Percentiles rank a stretch among this genome's conserved stretches.
Conservation (phyloP, 2,888 invertebrate species). For the Trichopoda pennipes region DNA sequence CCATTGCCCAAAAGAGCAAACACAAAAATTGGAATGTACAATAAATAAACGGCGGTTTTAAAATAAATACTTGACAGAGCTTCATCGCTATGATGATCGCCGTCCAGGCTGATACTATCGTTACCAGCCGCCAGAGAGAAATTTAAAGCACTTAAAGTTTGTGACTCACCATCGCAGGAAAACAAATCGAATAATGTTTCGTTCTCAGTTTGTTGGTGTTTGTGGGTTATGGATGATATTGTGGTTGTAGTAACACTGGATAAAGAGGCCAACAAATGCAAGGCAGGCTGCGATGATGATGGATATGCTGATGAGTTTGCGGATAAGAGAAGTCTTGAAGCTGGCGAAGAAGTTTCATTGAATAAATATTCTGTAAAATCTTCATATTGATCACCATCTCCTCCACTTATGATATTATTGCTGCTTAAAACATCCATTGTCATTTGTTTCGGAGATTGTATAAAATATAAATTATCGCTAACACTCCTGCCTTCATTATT, state of each 20-base stretch:
- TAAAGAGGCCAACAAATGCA: constrained; percentile 54
- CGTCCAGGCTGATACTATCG: constrained; percentile 28
- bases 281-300: constrained; percentile 20
- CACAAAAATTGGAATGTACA: constrained; percentile 88
- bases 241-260: constrained; percentile 63
- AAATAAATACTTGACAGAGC: constrained; percentile 83
- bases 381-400: constrained; percentile 41
- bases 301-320: not conserved
- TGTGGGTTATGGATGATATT: constrained; percentile 51
- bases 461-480: constrained; percentile 72
- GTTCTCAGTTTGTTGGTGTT: constrained; percentile 37
- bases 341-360: constrained; percentile 44
- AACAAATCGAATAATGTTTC: constrained; percentile 64
- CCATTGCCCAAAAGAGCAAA: constrained; percentile 88
- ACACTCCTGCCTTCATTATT: constrained; percentile 5
- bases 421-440: constrained; percentile 44
- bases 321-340: not conserved
- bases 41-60: constrained; percentile 85
- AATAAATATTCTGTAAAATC: constrained; percentile 49
- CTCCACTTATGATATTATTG: constrained; percentile 5
- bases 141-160: constrained; percentile 46
- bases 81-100: constrained; percentile 71
- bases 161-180: constrained; percentile 73
- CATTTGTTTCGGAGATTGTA: constrained; percentile 72
- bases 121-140: constrained; percentile 20